These are phyloP conservation scores for Bombylius major DNA, from an alignment of 2,888 invertebrate genomes.

Conservation along the genomic window DNA sequence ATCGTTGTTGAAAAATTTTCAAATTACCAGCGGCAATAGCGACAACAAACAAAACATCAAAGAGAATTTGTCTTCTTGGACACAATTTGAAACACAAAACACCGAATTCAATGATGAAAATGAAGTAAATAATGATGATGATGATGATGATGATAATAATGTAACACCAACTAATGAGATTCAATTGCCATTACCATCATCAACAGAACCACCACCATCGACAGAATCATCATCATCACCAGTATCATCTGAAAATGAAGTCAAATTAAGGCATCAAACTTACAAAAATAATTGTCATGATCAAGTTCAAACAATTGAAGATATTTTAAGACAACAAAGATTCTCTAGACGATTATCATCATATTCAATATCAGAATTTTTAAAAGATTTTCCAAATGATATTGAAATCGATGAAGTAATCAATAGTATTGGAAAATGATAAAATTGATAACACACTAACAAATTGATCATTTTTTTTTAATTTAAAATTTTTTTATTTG, in stretches of 20 bases:
- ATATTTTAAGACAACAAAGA: slow-evolving; percentile 31
- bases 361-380: slow-evolving; percentile 35
- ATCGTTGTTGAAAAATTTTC: no score
- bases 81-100: no score
- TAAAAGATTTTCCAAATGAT: slow-evolving; percentile 21
- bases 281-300: neutral
- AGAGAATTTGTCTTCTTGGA: no score
- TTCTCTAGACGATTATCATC: slow-evolving; percentile 33
- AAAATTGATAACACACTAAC: neutral
- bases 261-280: neutral
- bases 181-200: neutral
- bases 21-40: no score
- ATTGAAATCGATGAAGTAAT: neutral
- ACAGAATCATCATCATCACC: neutral
- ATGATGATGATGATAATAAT: no score
- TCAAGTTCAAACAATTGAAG: slow-evolving; percentile 32
- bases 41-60: no score
- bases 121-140: no score
- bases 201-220: neutral
- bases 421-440: neutral
- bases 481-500: no score
- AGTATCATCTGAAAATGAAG: neutral
- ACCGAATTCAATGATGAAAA: no score
- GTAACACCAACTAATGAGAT: neutral
- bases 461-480: no score